phyloP scores from a whole-genome alignment of 2,888 invertebrate species.

The Tillus elongatus region DNA sequence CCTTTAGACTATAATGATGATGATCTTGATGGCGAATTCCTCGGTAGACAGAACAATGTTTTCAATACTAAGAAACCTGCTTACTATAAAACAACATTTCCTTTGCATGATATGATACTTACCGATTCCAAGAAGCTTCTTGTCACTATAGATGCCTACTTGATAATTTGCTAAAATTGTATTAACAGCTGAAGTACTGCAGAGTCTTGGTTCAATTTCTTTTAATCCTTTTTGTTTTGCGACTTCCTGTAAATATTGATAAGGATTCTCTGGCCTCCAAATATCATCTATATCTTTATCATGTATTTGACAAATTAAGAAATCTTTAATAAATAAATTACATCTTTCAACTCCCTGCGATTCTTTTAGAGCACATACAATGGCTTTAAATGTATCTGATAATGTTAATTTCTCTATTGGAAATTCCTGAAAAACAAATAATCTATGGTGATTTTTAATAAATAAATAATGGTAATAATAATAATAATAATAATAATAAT shows the following conservation, averaged over 20 bases:
- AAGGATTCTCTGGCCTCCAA: constrained; percentile 74
- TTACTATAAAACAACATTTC: too few species aligned
- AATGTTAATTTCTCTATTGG: constrained; percentile 57
- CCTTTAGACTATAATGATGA: too few species aligned
- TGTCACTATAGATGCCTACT: constrained; percentile 76
- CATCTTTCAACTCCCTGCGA: too few species aligned
- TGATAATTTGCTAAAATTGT: constrained; percentile 78
- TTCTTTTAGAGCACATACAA: constrained; percentile 66
- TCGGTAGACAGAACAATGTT: too few species aligned
- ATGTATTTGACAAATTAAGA: constrained; percentile 74
- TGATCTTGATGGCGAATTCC: too few species aligned
- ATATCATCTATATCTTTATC: constrained; percentile 78
- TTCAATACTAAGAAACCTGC: too few species aligned
- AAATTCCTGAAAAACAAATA: constrained; percentile 51
- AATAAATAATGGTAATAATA: too few species aligned
- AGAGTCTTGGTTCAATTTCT: constrained; percentile 63
- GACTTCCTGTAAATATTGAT: constrained; percentile 57
- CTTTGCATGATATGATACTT: too few species aligned
- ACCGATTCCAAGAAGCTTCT: constrained; percentile 76
- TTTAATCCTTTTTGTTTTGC: constrained; percentile 52
- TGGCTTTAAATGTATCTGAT: constrained; percentile 67
- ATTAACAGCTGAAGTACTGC: constrained; percentile 67
- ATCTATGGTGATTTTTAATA: too few species aligned
- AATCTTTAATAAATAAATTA: constrained; percentile 74
- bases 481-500: too few species aligned